A percentile compares a stretch with the other conserved stretches of the same genome.
Evolutionary conservation across 2,113 vertebrate genomes (phyloP).

Genomic region (Mystacornis crossleyi): DNA sequence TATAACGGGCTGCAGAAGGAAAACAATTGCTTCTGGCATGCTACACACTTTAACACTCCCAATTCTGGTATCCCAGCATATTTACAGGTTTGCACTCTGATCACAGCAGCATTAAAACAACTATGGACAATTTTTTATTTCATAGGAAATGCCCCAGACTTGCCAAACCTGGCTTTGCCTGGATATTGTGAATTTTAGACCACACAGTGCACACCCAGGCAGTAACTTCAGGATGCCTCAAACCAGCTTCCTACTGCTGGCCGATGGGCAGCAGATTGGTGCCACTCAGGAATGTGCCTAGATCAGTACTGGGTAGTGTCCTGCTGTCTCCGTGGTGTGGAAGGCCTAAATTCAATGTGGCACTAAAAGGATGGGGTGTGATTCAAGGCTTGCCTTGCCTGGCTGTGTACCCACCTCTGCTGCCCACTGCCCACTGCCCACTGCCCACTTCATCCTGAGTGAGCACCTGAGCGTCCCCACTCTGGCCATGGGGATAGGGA

Average conservation of each 20-base stretch:
- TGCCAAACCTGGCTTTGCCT: not conserved
- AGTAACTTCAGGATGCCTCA: not conserved
- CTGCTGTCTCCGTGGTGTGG: not conserved
- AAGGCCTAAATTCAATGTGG: not conserved
- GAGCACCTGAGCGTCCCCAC: not conserved
- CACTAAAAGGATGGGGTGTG: not conserved
- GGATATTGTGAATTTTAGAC: not conserved
- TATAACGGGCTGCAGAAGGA: constrained; percentile 52
- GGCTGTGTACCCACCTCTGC: not conserved
- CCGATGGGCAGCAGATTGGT: not conserved
- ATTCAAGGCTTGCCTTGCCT: not conserved
- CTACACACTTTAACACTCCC: not conserved
- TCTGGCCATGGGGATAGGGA: not conserved
- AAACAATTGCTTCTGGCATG: constrained; percentile 58
- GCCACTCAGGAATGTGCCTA: not conserved
- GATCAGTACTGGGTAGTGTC: not conserved
- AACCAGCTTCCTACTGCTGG: not conserved
- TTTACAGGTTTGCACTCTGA: not conserved
- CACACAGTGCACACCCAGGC: not conserved
- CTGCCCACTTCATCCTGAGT: accelerated
- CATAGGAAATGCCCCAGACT: not conserved
- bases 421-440: not conserved
- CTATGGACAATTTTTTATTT: not conserved
- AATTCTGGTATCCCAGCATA: not conserved
- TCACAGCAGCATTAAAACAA: not conserved